These are phyloP conservation scores for Torymus tubicola DNA, from an alignment of 2,888 invertebrate genomes.

Conservation along the genomic window DNA sequence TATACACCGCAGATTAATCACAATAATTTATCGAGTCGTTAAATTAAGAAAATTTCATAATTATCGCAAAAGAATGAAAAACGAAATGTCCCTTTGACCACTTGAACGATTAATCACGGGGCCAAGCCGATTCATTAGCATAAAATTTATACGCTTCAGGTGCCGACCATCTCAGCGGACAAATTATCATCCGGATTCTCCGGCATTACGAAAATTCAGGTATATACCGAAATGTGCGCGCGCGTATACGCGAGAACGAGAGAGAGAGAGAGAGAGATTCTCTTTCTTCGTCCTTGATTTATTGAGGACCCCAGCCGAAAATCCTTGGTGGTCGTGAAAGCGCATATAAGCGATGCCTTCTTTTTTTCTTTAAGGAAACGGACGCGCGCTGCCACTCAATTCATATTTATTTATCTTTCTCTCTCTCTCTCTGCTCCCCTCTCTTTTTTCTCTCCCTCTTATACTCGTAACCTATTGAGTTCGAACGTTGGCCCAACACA, in stretches of 20 bases:
- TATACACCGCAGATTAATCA: no score
- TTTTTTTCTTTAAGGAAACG: conserved; percentile 7
- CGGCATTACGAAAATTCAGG: background rate
- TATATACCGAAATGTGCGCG: background rate
- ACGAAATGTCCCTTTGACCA: background rate
- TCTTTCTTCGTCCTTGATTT: conserved; percentile 27
- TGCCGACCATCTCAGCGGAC: conserved; percentile 4
- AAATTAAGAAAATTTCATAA: background rate
- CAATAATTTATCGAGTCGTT: background rate
- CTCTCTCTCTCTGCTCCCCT: conserved; percentile 11
- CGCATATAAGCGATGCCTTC: background rate
- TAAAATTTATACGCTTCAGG: background rate
- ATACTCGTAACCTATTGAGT: no score
- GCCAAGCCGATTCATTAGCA: conserved; percentile 17
- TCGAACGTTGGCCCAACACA: no score
- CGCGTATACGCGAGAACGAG: no score
- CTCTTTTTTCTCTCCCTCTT: conserved; percentile 6
- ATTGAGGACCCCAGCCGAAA: conserved; percentile 10
- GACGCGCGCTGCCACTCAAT: conserved; percentile 39
- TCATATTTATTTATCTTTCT: conserved; percentile 51
- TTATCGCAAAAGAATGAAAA: no score
- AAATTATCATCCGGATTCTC: conserved; percentile 30
- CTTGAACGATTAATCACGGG: conserved; percentile 7
- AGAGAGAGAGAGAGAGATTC: background rate
- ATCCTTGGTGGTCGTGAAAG: conserved; percentile 58